Conservation (phyloP, 2,888 invertebrate genomes). For the Diaprepes abbreviatus region DNA sequence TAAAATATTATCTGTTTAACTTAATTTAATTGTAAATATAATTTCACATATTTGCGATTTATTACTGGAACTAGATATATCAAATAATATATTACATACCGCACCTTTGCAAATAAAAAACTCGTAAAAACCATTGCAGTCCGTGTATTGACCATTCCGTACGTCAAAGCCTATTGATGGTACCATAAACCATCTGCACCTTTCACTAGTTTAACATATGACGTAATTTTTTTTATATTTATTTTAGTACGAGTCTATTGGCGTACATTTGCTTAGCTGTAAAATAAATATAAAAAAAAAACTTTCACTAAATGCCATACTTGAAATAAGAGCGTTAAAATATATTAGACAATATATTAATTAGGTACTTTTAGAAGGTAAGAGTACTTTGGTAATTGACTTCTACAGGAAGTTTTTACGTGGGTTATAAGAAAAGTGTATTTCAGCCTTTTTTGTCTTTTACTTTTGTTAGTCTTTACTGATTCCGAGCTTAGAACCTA, state of each 20-base stretch:
- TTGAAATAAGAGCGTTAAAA: not conserved
- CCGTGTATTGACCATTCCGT: too few species aligned
- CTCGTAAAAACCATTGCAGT: too few species aligned
- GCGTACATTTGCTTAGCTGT: slow-evolving; percentile 23
- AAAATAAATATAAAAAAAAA: slow-evolving; percentile 30
- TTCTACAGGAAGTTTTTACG: not conserved
- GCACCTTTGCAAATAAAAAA: too few species aligned
- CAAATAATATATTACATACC: too few species aligned
- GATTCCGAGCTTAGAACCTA: too few species aligned
- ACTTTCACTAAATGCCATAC: slow-evolving; percentile 37
- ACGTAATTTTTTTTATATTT: slow-evolving; percentile 39
- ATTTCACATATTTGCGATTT: too few species aligned
- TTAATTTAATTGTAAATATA: too few species aligned
- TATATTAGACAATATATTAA: slow-evolving; percentile 13
- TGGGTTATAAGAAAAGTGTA: not conserved
- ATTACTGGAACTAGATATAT: too few species aligned
- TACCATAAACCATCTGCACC: slow-evolving; percentile 48
- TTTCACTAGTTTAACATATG: slow-evolving; percentile 46
- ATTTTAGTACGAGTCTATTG: slow-evolving; percentile 6
- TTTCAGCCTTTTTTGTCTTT: too few species aligned
- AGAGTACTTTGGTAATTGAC: not conserved
- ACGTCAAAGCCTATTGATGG: slow-evolving; percentile 40
- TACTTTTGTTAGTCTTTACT: too few species aligned
- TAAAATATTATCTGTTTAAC: too few species aligned
- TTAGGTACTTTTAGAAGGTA: slow-evolving; percentile 7